Conservation (phyloP, 2,888 invertebrate genomes). For the Tenodera sinensis region DNA sequence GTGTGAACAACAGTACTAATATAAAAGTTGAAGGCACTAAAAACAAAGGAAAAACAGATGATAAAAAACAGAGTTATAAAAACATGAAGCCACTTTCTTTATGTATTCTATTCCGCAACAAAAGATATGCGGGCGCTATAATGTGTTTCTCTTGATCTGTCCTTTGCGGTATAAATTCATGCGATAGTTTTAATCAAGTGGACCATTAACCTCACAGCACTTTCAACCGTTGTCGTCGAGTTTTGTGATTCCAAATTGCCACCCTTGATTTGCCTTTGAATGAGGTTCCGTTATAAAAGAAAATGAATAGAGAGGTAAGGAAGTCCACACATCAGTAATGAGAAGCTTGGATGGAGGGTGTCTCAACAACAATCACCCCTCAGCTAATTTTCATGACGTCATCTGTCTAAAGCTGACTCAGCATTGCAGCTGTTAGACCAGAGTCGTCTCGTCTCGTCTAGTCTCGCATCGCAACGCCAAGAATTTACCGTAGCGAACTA, state of each 20-base stretch:
- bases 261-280: background rate
- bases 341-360: background rate
- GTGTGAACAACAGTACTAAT: too few species aligned
- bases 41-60: too few species aligned
- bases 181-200: background rate
- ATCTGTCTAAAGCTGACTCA: constrained; percentile 3
- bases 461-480: too few species aligned
- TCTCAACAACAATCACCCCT: background rate
- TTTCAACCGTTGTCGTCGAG: background rate
- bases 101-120: too few species aligned
- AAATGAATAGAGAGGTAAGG: background rate
- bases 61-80: too few species aligned
- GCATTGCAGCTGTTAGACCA: background rate
- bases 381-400: constrained; percentile 13
- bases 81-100: too few species aligned
- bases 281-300: background rate
- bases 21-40: too few species aligned
- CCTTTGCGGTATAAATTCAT: background rate
- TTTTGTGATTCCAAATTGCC: background rate
- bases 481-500: too few species aligned
- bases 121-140: too few species aligned
- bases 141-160: too few species aligned
- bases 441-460: background rate
- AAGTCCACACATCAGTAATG: background rate
- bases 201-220: background rate